Evolutionary conservation across 1,140 invertebrate genomes (phyloP).

Genomic region (Caenorhabditis latens): DNA sequence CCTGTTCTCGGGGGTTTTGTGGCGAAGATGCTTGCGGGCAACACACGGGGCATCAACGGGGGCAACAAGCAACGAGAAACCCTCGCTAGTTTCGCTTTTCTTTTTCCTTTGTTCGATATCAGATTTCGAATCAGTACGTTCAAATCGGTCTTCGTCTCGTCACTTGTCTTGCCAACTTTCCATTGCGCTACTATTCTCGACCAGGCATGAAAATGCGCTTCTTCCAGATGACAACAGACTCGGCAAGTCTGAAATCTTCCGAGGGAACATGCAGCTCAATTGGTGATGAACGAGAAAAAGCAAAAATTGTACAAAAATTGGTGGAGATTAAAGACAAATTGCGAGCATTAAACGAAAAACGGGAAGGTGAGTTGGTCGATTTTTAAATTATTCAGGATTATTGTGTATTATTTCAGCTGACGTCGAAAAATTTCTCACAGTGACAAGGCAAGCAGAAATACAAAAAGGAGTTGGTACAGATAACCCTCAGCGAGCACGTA

Average conservation of each 20-base stretch:
- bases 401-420: constrained; percentile 48
- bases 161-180: not conserved
- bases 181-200: not conserved
- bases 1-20: constrained; percentile 15
- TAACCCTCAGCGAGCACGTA: constrained; percentile 64
- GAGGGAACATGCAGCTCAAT: constrained; percentile 55
- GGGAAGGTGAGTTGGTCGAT: constrained; percentile 56
- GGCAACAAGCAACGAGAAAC: constrained; percentile 22
- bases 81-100: constrained; percentile 48
- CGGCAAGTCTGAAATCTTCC: constrained; percentile 54
- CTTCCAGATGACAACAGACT: constrained; percentile 57
- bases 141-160: constrained; percentile 50
- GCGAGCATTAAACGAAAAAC: constrained; percentile 51
- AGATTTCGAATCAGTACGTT: constrained; percentile 55
- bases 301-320: constrained; percentile 52
- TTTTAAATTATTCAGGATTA: not conserved
- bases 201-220: constrained; percentile 4
- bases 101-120: constrained; percentile 52
- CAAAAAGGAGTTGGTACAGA: constrained; percentile 49
- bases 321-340: constrained; percentile 57
- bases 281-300: constrained; percentile 52
- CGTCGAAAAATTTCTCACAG: constrained; percentile 58
- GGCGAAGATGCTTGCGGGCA: constrained; percentile 21
- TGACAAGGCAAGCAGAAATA: constrained; percentile 53
- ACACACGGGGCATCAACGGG: constrained; percentile 22